Evolutionary conservation across 2,113 vertebrate species (phyloP).

Genomic region (Alaudala cheleensis): DNA sequence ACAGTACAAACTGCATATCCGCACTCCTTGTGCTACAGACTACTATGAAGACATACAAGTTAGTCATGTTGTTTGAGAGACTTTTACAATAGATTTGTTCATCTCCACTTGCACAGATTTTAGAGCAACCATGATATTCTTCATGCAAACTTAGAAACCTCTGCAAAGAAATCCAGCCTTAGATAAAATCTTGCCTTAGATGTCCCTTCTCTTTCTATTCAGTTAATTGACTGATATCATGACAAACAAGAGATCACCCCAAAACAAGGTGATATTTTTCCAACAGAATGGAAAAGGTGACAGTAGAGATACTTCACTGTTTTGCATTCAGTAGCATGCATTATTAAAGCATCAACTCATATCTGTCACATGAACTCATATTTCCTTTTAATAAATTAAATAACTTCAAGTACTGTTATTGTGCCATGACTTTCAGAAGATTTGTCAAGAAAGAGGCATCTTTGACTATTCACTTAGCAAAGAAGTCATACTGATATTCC

Average conservation of each 20-base stretch:
- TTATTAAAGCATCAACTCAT: neutral
- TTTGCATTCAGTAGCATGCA: neutral
- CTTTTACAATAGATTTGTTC: neutral
- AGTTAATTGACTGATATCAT: neutral
- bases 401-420: neutral
- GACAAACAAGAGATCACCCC: neutral
- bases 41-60: neutral
- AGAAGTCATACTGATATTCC: neutral
- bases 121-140: neutral
- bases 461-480: conserved; percentile 8
- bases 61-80: neutral
- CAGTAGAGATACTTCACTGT: neutral
- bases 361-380: neutral
- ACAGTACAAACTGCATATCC: neutral
- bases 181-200: neutral
- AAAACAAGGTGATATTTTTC: neutral
- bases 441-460: neutral
- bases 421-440: neutral
- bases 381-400: conserved; percentile 24
- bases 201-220: neutral
- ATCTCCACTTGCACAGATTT: neutral
- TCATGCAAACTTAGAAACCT: neutral
- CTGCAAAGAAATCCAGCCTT: neutral
- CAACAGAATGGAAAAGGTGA: neutral
- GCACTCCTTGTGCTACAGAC: neutral